These are phyloP conservation scores for Rugalucina vietnamica DNA, from an alignment of 2,888 invertebrate genomes.

Conservation along the genomic window DNA sequence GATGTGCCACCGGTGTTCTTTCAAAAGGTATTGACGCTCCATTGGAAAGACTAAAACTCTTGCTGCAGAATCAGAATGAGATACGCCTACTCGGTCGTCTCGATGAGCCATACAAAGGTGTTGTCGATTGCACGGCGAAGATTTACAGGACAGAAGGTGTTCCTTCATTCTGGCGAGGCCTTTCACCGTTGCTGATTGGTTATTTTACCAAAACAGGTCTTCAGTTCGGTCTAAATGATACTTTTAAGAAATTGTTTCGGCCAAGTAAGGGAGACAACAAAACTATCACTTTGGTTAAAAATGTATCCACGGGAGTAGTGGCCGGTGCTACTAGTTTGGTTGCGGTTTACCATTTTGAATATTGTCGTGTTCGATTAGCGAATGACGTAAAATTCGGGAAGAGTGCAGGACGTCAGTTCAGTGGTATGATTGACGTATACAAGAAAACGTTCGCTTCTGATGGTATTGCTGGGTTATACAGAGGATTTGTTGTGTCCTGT, in stretches of 20 bases:
- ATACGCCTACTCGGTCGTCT: slow-evolving; percentile 83
- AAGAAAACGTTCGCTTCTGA: slow-evolving; percentile 82
- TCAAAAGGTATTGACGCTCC: slow-evolving; percentile 84
- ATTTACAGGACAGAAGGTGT: slow-evolving; percentile 81
- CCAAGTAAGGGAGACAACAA: slow-evolving; percentile 77
- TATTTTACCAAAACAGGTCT: slow-evolving; percentile 85
- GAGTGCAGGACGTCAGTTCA: slow-evolving; percentile 90
- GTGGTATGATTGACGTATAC: slow-evolving; percentile 88
- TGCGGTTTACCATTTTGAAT: slow-evolving; percentile 84
- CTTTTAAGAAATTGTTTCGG: slow-evolving; percentile 93
- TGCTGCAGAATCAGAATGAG: slow-evolving; percentile 84
- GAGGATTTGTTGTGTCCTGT: slow-evolving; percentile 84
- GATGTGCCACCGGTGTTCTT: slow-evolving; percentile 83
- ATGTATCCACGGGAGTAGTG: slow-evolving; percentile 86
- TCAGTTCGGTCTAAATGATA: slow-evolving; percentile 88
- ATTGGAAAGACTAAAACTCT: slow-evolving; percentile 83
- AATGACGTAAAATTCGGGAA: slow-evolving; percentile 83
- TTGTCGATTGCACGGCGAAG: slow-evolving; percentile 84
- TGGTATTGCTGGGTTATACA: slow-evolving; percentile 83
- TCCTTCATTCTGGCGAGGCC: slow-evolving; percentile 95
- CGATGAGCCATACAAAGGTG: slow-evolving; percentile 94
- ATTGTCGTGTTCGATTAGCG: slow-evolving; percentile 82
- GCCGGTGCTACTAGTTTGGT: slow-evolving; percentile 83
- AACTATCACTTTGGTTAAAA: slow-evolving; percentile 88
- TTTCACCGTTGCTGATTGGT: slow-evolving; percentile 89